A percentile compares a stretch with the other conserved stretches of the same genome.
phyloP scores from a whole-genome alignment of 2,113 vertebrate species.

The Cinclus mexicanus region DNA sequence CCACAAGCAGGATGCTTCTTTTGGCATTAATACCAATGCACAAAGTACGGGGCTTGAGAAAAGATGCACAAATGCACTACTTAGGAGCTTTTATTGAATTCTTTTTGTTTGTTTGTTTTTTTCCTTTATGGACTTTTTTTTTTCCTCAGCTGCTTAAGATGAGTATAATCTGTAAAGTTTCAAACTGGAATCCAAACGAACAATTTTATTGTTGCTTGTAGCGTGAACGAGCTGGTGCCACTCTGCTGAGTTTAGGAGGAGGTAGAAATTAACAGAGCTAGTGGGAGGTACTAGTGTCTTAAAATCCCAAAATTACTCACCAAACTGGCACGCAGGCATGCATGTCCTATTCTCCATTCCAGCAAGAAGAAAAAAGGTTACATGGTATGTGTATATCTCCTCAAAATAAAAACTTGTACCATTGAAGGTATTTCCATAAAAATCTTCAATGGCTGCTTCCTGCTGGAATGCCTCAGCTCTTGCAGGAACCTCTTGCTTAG shows the following conservation, averaged over 20 bases:
- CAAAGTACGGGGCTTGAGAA: background rate
- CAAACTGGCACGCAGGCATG: accelerated
- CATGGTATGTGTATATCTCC: accelerated
- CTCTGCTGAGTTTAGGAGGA: background rate
- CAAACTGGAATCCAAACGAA: background rate
- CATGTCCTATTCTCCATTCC: background rate
- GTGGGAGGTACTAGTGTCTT: background rate
- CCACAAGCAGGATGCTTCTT: background rate
- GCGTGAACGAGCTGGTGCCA: background rate
- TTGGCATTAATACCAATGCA: background rate
- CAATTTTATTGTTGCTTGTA: background rate
- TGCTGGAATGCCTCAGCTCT: background rate
- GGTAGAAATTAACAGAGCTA: background rate
- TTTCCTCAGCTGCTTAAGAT: background rate
- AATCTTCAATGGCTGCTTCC: background rate
- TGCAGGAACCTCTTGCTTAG: background rate
- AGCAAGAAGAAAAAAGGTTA: background rate
- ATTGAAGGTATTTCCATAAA: background rate
- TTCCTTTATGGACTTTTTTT: background rate
- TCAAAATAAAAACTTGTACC: background rate
- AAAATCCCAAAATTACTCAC: background rate
- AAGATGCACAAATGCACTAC: background rate
- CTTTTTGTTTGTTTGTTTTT: background rate
- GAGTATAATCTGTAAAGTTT: background rate
- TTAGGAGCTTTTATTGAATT: background rate